phyloP scores from a whole-genome alignment of 2,113 vertebrate species.

The Chaenocephalus aceratus region DNA sequence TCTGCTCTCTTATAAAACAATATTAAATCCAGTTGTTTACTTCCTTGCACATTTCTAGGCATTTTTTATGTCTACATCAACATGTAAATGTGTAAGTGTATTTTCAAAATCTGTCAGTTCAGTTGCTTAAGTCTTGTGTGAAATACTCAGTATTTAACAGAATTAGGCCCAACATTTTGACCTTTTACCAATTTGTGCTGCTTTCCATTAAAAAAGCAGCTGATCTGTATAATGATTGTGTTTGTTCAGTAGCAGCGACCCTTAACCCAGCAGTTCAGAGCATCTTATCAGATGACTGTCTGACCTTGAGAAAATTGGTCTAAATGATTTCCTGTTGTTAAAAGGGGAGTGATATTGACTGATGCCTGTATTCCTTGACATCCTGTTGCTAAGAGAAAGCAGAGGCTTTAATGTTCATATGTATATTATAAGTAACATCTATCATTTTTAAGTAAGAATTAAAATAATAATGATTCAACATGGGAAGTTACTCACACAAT shows the following conservation, averaged over 20 bases:
- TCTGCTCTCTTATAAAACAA: not conserved
- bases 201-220: conserved; percentile 59
- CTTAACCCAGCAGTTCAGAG: conserved; percentile 81
- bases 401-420: conserved; percentile 4
- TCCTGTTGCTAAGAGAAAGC: conserved; percentile 38
- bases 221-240: conserved; percentile 74
- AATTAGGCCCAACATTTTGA: conserved; percentile 43
- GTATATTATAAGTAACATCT: conserved; percentile 14
- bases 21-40: not conserved
- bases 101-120: conserved; percentile 1
- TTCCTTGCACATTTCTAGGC: not conserved
- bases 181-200: conserved; percentile 26
- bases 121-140: not conserved
- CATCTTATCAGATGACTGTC: conserved; percentile 89
- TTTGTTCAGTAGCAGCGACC: conserved; percentile 85
- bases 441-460: conserved; percentile 9
- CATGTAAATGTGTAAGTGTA: not conserved
- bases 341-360: conserved; percentile 82
- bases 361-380: conserved; percentile 73
- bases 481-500: not conserved
- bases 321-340: conserved; percentile 91
- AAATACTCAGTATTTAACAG: conserved; percentile 38
- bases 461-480: not conserved
- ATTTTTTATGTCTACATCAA: not conserved
- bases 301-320: conserved; percentile 90